A percentile compares a stretch with the other conserved stretches of the same genome.
These are phyloP conservation scores for Plutomurus gul DNA, from an alignment of 1,140 invertebrate species.

Conservation along the genomic window DNA sequence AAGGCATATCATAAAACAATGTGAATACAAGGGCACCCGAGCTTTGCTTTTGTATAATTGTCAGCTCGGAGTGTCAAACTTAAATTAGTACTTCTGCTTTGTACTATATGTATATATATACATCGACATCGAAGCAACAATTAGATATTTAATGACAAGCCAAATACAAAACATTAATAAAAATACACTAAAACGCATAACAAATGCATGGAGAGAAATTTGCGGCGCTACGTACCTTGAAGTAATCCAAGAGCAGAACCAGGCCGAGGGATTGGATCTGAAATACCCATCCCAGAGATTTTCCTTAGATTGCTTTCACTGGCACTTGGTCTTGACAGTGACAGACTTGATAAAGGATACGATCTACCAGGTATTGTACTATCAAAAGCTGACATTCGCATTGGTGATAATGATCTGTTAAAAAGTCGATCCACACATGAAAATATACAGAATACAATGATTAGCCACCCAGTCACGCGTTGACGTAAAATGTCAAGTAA, in stretches of 20 bases:
- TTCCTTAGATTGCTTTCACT: constrained; percentile 62
- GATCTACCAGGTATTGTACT: constrained; percentile 53
- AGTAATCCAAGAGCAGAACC: constrained; percentile 61
- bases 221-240: constrained; percentile 55
- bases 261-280: constrained; percentile 57
- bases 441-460: not conserved
- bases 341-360: constrained; percentile 55
- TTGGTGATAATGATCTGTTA: constrained; percentile 55
- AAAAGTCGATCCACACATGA: constrained; percentile 9
- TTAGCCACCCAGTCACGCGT: too few species aligned
- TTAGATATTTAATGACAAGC: not conserved
- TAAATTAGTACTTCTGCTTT: too few species aligned
- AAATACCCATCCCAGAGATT: constrained; percentile 57
- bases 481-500: too few species aligned
- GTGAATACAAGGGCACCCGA: too few species aligned
- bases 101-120: too few species aligned
- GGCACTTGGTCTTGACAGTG: constrained; percentile 59
- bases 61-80: too few species aligned
- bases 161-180: too few species aligned
- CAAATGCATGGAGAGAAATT: not conserved
- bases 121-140: not conserved
- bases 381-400: constrained; percentile 59
- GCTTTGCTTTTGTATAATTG: too few species aligned
- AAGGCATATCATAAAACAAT: too few species aligned
- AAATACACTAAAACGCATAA: not conserved